A percentile compares a stretch with the other conserved stretches of the same genome.
Conservation (phyloP, 2,113 vertebrate species). For the Oncorhynchus clarkii region DNA sequence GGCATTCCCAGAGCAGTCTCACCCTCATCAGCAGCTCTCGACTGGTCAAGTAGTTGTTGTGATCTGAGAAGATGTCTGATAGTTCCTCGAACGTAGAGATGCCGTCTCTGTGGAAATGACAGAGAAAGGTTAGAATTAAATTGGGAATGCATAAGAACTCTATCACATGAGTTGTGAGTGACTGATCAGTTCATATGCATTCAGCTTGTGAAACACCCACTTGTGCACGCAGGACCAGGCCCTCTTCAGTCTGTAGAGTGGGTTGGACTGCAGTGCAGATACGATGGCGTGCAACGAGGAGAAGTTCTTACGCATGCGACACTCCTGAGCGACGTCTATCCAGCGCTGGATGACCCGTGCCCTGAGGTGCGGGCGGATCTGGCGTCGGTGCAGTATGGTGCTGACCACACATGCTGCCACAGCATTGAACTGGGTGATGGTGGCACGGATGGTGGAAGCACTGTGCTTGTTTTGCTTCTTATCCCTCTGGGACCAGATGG, state of each 20-base stretch:
- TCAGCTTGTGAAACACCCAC: slow-evolving; percentile 69
- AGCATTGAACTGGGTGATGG: slow-evolving; percentile 91
- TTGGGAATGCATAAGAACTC: not conserved
- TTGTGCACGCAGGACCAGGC: slow-evolving; percentile 86
- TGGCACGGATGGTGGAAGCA: slow-evolving; percentile 86
- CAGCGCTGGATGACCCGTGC: slow-evolving; percentile 91
- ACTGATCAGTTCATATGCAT: not conserved
- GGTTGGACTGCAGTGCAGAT: slow-evolving; percentile 91
- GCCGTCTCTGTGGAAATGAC: slow-evolving; percentile 75
- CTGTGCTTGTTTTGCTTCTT: slow-evolving; percentile 89
- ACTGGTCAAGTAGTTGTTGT: slow-evolving; percentile 91
- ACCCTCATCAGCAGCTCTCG: slow-evolving; percentile 95
- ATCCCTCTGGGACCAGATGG: slow-evolving; percentile 90
- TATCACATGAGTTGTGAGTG: not conserved
- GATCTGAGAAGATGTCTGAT: slow-evolving; percentile 92
- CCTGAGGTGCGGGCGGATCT: slow-evolving; percentile 82
- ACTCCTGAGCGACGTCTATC: slow-evolving; percentile 95
- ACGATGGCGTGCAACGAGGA: slow-evolving; percentile 92
- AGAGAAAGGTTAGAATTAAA: not conserved
- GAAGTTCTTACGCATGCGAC: slow-evolving; percentile 93
- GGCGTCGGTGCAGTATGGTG: slow-evolving; percentile 80
- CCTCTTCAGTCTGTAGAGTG: slow-evolving; percentile 91
- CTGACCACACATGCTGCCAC: slow-evolving; percentile 89
- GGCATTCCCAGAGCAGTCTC: slow-evolving; percentile 38
- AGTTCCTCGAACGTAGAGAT: slow-evolving; percentile 91